A percentile compares a stretch with the other conserved stretches of the same genome.
phyloP scores from a whole-genome alignment of 2,888 invertebrate genomes.

The Caenorhabditis angaria region DNA sequence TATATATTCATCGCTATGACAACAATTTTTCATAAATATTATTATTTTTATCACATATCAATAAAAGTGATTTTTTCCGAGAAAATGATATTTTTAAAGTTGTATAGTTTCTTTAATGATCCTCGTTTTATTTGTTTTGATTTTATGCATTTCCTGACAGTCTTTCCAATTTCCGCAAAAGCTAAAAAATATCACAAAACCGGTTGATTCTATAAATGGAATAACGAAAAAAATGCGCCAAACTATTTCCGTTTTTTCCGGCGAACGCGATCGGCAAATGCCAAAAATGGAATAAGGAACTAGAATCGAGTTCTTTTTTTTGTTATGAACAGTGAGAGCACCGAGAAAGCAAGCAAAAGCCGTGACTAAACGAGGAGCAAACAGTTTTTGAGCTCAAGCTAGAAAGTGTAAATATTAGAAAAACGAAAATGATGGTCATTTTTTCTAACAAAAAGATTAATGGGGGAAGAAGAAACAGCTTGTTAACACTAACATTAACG shows the following conservation, averaged over 20 bases:
- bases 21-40: too few species aligned
- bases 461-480: background rate
- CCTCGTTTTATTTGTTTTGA: background rate
- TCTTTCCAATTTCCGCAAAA: conserved; percentile 1
- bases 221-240: background rate
- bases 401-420: background rate
- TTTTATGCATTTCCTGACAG: background rate
- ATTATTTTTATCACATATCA: too few species aligned
- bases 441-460: background rate
- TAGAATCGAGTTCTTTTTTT: background rate
- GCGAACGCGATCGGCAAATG: too few species aligned
- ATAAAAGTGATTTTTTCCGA: background rate
- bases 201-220: background rate
- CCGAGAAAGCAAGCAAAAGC: background rate
- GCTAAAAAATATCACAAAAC: background rate
- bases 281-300: conserved; percentile 4
- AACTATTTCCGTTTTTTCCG: conserved; percentile 1
- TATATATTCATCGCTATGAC: too few species aligned
- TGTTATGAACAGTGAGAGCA: background rate
- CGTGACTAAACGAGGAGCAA: conserved; percentile 4
- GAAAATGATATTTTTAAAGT: background rate
- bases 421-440: background rate
- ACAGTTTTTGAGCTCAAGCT: conserved; percentile 4
- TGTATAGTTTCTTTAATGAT: conserved; percentile 5
- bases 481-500: too few species aligned